Conservation (phyloP, 2,797 vertebrate species). For the Phalloptychus januarius region DNA sequence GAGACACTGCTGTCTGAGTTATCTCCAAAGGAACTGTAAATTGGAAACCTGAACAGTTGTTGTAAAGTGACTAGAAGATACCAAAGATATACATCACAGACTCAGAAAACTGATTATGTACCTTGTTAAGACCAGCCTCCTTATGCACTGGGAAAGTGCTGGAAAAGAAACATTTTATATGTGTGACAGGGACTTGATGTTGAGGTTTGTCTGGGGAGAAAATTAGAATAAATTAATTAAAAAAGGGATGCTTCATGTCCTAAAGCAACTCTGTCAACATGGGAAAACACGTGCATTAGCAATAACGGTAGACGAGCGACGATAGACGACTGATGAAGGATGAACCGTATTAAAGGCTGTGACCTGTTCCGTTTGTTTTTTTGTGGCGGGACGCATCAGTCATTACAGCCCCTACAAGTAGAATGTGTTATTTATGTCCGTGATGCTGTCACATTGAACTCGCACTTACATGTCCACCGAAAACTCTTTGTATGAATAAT, state of each 20-base stretch:
- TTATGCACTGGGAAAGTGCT: conserved; percentile 6
- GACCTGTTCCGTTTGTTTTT: neutral
- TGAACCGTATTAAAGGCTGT: neutral
- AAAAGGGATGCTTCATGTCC: conserved; percentile 17
- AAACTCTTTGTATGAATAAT: conserved; percentile 16
- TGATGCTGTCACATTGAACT: neutral
- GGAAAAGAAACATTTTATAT: neutral
- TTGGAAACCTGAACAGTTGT: neutral
- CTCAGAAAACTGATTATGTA: neutral
- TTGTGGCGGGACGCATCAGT: neutral
- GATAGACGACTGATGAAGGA: neutral
- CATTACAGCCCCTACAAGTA: conserved; percentile 4
- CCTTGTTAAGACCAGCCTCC: neutral
- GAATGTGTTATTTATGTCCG: conserved; percentile 4
- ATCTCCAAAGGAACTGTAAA: neutral
- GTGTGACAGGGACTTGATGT: conserved; percentile 21
- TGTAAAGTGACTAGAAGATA: neutral
- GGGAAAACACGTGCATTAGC: conserved; percentile 3
- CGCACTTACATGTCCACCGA: neutral
- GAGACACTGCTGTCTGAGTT: neutral
- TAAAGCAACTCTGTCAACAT: conserved; percentile 19
- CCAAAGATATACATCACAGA: neutral
- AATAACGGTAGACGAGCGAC: too few relatives aligned
- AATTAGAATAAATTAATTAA: conserved; percentile 37
- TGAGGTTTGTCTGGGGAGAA: conserved; percentile 18